A percentile compares a stretch with the other conserved stretches of the same genome.
These are phyloP conservation scores for Eleginops maclovinus DNA, from an alignment of 2,113 vertebrate species.

Conservation along the genomic window DNA sequence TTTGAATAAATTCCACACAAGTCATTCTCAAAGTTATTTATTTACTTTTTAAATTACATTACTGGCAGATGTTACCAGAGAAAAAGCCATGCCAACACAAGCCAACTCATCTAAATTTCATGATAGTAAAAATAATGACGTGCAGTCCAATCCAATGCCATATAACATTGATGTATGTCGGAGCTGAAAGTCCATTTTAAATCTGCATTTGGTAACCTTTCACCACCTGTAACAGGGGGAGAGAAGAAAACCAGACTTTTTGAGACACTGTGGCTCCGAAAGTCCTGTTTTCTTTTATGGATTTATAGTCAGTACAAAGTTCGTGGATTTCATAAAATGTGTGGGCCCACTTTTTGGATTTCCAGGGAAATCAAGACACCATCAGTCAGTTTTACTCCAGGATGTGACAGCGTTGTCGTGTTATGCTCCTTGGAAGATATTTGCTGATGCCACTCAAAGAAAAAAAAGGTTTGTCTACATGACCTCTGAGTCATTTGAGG, in stretches of 20 bases:
- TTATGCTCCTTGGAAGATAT: neutral
- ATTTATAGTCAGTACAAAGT: neutral
- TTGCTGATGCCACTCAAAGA: neutral
- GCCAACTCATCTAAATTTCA: neutral
- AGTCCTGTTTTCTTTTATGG: too few relatives aligned
- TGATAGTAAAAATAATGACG: neutral
- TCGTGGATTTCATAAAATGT: neutral
- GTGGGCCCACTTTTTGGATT: neutral
- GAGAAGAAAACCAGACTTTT: neutral
- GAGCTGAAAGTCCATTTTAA: neutral
- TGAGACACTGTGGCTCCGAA: neutral
- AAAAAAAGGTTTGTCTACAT: neutral
- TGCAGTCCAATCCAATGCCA: neutral
- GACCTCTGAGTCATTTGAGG: neutral
- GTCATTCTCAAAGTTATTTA: neutral
- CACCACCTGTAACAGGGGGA: neutral
- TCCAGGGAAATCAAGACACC: neutral
- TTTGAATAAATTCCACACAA: neutral
- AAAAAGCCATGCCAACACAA: neutral
- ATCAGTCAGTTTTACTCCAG: neutral
- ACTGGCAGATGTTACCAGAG: neutral
- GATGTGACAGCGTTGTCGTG: neutral
- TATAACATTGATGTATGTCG: neutral
- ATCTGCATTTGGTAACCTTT: neutral
- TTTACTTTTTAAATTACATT: conserved; percentile 1